Conservation (phyloP, 2,797 vertebrate species). For the Mionectes olivaceus region DNA sequence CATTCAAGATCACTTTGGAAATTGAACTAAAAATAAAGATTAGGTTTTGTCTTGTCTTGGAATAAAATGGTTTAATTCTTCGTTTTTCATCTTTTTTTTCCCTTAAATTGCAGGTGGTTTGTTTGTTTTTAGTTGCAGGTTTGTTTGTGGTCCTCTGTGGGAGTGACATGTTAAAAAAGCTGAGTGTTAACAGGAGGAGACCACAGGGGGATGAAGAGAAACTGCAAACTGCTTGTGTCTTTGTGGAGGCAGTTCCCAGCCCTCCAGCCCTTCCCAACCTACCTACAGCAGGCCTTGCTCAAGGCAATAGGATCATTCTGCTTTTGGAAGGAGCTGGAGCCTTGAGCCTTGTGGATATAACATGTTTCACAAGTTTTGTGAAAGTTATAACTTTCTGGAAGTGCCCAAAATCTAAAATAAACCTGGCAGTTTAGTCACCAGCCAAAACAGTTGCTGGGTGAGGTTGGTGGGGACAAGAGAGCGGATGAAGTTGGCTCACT, state of each 20-base stretch:
- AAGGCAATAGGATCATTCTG: neutral
- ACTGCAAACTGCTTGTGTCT: neutral
- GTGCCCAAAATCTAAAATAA: neutral
- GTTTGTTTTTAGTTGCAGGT: neutral
- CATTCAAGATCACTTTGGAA: conserved; percentile 34
- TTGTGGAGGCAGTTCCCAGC: neutral
- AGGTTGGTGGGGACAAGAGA: neutral
- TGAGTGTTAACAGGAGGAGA: neutral
- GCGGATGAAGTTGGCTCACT: neutral
- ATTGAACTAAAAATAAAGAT: conserved; percentile 32
- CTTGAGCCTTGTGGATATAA: neutral
- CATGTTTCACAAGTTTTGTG: neutral
- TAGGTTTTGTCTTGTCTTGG: neutral
- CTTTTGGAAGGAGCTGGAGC: neutral
- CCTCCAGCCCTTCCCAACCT: neutral
- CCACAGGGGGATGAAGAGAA: neutral
- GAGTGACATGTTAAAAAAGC: neutral
- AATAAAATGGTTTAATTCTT: neutral
- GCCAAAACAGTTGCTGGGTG: neutral
- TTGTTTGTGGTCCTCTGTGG: neutral
- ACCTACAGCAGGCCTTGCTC: neutral
- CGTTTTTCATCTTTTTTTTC: neutral
- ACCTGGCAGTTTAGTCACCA: neutral
- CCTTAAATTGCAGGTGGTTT: neutral
- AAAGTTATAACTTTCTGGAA: neutral